These are phyloP conservation scores for Polydrusus tereticollis DNA, from an alignment of 2,888 invertebrate genomes.

Conservation along the genomic window DNA sequence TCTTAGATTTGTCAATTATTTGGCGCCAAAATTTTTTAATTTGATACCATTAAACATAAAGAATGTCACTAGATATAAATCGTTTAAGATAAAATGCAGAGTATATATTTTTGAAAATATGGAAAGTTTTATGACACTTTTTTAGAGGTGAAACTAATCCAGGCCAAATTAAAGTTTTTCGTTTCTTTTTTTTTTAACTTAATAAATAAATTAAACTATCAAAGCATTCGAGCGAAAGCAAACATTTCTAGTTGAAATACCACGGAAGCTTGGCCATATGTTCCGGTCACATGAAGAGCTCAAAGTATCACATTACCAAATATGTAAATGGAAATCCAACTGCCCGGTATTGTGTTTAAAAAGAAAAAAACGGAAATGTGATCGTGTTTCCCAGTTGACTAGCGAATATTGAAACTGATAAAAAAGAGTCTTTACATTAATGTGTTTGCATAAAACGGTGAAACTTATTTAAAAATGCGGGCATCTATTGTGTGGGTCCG, in stretches of 20 bases:
- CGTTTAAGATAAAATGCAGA: no score
- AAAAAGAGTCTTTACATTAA: neutral
- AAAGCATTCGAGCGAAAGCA: neutral
- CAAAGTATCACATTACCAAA: neutral
- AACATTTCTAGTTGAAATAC: neutral
- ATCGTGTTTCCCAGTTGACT: neutral
- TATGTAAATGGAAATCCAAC: neutral
- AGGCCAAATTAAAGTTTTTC: no score
- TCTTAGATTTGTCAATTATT: no score
- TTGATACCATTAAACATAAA: no score
- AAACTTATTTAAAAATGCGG: neutral
- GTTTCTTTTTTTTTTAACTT: no score
- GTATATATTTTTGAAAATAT: no score
- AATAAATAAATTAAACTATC: no score
- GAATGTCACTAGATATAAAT: no score
- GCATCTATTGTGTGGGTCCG: no score
- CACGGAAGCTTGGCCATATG: neutral
- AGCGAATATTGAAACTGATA: neutral
- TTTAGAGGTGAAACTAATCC: no score
- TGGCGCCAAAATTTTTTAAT: no score
- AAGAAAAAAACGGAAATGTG: neutral
- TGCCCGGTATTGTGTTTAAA: neutral
- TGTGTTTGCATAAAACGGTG: neutral
- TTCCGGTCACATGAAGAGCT: neutral
- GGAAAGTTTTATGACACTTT: no score